These are phyloP conservation scores for Mormyrops attenuatus DNA, from an alignment of 2,797 vertebrate genomes.

Conservation along the genomic window DNA sequence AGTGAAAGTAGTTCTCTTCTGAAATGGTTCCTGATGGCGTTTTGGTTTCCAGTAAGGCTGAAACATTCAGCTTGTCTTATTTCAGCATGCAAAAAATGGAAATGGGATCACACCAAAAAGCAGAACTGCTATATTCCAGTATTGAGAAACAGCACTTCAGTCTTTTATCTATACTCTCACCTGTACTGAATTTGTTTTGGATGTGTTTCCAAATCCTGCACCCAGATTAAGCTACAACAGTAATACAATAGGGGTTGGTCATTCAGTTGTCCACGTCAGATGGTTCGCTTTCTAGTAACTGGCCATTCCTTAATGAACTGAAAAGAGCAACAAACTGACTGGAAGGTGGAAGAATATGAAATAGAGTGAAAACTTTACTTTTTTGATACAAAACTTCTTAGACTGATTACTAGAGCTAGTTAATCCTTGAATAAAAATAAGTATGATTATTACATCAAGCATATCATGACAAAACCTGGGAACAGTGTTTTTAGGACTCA, in stretches of 20 bases:
- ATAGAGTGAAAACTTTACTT: neutral
- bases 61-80: neutral
- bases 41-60: neutral
- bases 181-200: neutral
- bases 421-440: neutral
- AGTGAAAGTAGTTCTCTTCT: slow-evolving; percentile 4
- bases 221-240: neutral
- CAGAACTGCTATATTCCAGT: neutral
- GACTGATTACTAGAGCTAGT: neutral
- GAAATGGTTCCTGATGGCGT: neutral
- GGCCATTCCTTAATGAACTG: neutral
- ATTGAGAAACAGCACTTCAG: neutral
- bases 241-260: neutral
- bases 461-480: neutral
- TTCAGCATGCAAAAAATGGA: neutral
- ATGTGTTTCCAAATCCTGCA: neutral
- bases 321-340: neutral
- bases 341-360: neutral
- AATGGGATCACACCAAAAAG: neutral
- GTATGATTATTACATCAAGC: neutral
- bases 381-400: neutral
- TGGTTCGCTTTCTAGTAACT: neutral
- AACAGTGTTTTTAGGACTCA: neutral
- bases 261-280: neutral
- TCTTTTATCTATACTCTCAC: neutral